Conservation (phyloP, 2,113 vertebrate genomes). For the Neotoma lepida region DNA sequence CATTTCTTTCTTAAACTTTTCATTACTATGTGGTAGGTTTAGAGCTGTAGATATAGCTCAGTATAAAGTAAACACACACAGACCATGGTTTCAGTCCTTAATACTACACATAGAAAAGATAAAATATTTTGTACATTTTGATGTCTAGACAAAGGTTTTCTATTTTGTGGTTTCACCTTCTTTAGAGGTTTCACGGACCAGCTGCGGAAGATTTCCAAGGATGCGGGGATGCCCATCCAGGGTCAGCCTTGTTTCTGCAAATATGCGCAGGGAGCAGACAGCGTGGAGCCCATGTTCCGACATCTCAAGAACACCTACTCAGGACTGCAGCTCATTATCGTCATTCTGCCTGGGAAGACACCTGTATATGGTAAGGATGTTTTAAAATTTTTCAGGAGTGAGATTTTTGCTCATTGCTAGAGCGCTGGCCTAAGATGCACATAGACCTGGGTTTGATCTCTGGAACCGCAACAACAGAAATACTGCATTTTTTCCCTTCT, state of each 20-base stretch:
- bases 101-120: background rate
- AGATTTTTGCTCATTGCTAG: background rate
- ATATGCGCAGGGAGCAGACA: constrained; percentile 97
- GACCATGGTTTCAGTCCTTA: background rate
- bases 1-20: constrained; percentile 35
- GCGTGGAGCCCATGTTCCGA: constrained; percentile 98
- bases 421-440: background rate
- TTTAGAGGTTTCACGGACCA: constrained; percentile 96
- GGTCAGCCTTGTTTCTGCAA: constrained; percentile 99
- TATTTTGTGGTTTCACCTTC: constrained; percentile 63
- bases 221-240: constrained; percentile 97
- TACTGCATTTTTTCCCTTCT: constrained; percentile 32
- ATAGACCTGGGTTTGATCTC: background rate
- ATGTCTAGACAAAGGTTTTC: constrained; percentile 44
- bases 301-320: constrained; percentile 99
- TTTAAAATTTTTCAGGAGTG: background rate
- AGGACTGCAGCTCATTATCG: constrained; percentile 98
- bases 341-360: constrained; percentile 97
- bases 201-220: constrained; percentile 97
- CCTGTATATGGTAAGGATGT: constrained; percentile 93
- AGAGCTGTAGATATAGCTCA: background rate
- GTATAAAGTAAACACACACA: background rate
- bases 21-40: background rate
- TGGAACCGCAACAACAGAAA: background rate
- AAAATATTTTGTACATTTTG: background rate